Percentiles rank a stretch among this genome's conserved stretches.
phyloP scores from a whole-genome alignment of 2,113 vertebrate species.

The Trichomycterus rosablanca region DNA sequence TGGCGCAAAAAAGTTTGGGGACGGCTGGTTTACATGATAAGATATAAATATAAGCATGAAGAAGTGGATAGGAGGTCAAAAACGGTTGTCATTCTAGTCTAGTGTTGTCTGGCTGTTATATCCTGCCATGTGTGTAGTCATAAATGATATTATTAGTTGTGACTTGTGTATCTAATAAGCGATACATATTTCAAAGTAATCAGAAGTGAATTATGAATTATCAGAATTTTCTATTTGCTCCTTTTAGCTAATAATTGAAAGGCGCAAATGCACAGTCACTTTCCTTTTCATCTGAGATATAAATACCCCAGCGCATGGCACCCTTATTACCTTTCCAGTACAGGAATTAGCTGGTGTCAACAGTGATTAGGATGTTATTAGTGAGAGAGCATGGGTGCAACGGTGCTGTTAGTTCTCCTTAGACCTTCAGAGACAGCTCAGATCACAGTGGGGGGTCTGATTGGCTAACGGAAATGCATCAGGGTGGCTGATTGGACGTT shows the following conservation, averaged over 20 bases:
- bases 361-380: slow-evolving; percentile 1
- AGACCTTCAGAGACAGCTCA: slow-evolving; percentile 24
- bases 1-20: no score
- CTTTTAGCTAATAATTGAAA: background rate
- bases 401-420: slow-evolving; percentile 1
- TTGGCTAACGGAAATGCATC: slow-evolving; percentile 16
- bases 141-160: no score
- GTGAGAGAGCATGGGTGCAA: background rate
- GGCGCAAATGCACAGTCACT: background rate
- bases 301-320: background rate
- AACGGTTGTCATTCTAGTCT: no score
- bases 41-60: no score
- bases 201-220: no score
- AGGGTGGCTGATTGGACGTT: slow-evolving; percentile 37
- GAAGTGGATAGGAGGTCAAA: no score
- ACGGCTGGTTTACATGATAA: no score
- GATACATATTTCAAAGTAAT: no score
- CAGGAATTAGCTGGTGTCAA: slow-evolving; percentile 1
- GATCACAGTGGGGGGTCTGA: slow-evolving; percentile 26
- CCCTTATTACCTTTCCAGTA: background rate
- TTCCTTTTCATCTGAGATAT: background rate
- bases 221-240: no score
- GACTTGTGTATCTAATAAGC: no score
- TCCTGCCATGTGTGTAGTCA: no score
- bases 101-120: no score